A percentile compares a stretch with the other conserved stretches of the same genome.
These are phyloP conservation scores for Heterohyrax brucei DNA, from an alignment of 2,797 vertebrate species.

Conservation along the genomic window DNA sequence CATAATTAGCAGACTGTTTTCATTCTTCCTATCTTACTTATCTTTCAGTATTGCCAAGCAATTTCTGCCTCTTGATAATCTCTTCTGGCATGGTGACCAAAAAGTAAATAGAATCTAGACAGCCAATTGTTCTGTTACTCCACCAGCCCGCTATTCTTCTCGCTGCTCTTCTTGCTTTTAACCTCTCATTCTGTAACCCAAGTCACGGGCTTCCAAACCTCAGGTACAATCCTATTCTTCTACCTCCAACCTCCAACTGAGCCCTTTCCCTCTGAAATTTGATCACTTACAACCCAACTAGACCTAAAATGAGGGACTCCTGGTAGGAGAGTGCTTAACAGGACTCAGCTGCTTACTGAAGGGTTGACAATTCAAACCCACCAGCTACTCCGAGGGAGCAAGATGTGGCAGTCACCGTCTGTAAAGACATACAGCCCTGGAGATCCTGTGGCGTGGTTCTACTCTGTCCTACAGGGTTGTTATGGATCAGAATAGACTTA, in stretches of 20 bases:
- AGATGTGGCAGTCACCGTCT: too few species aligned
- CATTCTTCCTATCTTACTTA: background rate
- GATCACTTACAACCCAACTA: background rate
- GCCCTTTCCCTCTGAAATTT: background rate
- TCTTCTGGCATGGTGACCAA: background rate
- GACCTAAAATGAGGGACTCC: background rate
- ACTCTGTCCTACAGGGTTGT: too few species aligned
- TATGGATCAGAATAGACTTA: too few species aligned
- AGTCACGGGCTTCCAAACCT: background rate
- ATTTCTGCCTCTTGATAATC: background rate
- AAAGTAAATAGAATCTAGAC: background rate
- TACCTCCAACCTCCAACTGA: background rate
- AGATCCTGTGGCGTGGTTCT: too few species aligned
- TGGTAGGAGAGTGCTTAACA: too few species aligned
- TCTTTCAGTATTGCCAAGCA: background rate
- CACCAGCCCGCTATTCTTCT: too few species aligned
- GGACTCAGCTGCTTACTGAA: too few species aligned
- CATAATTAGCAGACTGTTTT: background rate
- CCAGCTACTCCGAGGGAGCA: too few species aligned
- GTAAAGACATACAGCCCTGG: too few species aligned
- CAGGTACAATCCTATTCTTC: background rate
- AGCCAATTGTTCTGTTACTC: background rate
- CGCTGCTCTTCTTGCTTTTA: background rate
- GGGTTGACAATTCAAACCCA: too few species aligned
- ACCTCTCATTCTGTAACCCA: background rate